phyloP scores from a whole-genome alignment of 2,113 vertebrate genomes.

The Aphyosemion australe region DNA sequence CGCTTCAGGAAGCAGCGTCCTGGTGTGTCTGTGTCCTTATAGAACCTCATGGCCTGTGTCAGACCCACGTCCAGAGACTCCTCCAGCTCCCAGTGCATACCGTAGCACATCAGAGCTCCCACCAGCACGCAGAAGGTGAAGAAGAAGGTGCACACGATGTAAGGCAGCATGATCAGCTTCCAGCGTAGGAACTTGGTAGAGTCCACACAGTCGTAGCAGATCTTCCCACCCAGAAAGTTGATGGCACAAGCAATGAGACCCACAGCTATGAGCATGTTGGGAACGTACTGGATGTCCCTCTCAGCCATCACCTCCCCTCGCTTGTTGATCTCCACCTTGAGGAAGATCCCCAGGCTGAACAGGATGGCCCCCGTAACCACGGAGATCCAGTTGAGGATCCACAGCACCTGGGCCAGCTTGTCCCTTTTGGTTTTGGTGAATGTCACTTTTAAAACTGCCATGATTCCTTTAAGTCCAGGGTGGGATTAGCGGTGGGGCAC shows the following conservation, averaged over 20 bases:
- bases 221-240: constrained; percentile 89
- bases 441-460: constrained; percentile 87
- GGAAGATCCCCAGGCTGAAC: constrained; percentile 85
- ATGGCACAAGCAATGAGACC: constrained; percentile 87
- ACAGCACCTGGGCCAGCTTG: constrained; percentile 87
- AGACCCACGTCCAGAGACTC: constrained; percentile 83
- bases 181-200: constrained; percentile 84
- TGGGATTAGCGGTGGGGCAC: constrained; percentile 49
- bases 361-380: constrained; percentile 83
- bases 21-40: constrained; percentile 88
- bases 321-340: constrained; percentile 88
- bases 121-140: constrained; percentile 88
- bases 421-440: constrained; percentile 86
- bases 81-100: constrained; percentile 84
- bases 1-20: constrained; percentile 88
- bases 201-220: constrained; percentile 89
- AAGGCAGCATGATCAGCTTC: constrained; percentile 88
- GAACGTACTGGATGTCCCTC: constrained; percentile 81
- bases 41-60: constrained; percentile 83
- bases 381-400: constrained; percentile 90
- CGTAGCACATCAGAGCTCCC: constrained; percentile 87
- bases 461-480: constrained; percentile 43
- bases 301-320: constrained; percentile 84
- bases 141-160: constrained; percentile 86
- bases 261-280: constrained; percentile 86